Evolutionary conservation across 1,140 invertebrate genomes (phyloP).

Genomic region (Conopomorpha cramerella): DNA sequence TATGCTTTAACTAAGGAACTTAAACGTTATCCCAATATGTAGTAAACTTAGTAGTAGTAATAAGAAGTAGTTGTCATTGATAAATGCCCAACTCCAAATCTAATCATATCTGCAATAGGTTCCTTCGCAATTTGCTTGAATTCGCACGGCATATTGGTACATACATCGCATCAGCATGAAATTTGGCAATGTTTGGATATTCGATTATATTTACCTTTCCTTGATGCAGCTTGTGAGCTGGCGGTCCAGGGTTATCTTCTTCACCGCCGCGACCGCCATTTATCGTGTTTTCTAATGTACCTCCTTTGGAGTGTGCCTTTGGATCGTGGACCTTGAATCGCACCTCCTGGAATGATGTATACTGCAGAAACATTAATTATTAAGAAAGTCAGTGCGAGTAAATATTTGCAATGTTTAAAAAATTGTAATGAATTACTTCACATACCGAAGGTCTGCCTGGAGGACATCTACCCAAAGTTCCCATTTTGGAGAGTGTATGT

Average conservation of each 20-base stretch:
- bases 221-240: constrained; percentile 77
- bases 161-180: too few species aligned
- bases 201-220: constrained; percentile 65
- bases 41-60: too few species aligned
- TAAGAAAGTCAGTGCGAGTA: too few species aligned
- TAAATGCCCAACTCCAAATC: too few species aligned
- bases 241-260: constrained; percentile 67
- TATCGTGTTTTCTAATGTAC: constrained; percentile 86
- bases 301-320: constrained; percentile 88
- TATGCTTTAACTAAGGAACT: too few species aligned
- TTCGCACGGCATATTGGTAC: neutral
- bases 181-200: too few species aligned
- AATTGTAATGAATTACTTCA: neutral
- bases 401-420: neutral
- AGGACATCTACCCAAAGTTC: constrained; percentile 45
- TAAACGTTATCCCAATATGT: too few species aligned
- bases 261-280: constrained; percentile 75
- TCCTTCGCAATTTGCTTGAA: too few species aligned
- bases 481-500: constrained; percentile 59
- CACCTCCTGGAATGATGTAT: constrained; percentile 80
- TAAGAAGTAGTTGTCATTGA: too few species aligned
- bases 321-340: constrained; percentile 93
- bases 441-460: constrained; percentile 45
- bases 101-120: too few species aligned
- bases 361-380: too few species aligned